Base-by-base conservation (phyloP, 2,888 invertebrate genomes). In the Busseola fusca region DNA sequence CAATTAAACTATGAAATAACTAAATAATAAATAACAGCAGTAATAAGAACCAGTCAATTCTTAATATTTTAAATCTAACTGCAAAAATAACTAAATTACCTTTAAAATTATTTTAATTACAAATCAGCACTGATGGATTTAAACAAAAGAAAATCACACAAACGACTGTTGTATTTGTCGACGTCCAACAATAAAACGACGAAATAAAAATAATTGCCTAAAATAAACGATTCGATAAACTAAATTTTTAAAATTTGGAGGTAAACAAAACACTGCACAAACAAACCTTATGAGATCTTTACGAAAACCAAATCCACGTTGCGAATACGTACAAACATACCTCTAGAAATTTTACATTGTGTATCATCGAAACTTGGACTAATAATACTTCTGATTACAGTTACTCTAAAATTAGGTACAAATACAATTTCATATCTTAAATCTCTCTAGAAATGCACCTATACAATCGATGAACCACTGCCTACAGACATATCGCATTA, bases 261-360 rank as follows among this genome's bases (percentile, higher is more conserved):
- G 93, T 94, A 93, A 95, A 95, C 93, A 95, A 94, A 95, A 95
- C 95, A 95, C 95, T 95, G 94, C 95, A 95, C 95, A 95, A 95
- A 95, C 95, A 94, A 95, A 93, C 93, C 93, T 86, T 95, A 95
- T 95, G 95, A 95, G 95, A 95, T 95, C 95, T 95, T 95, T 92
- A 94, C 94, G 95, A 95, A 95, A 95, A 95, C 95, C 95, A 95
- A 95, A 94, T 93, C 91, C 92, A 92, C 93, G 88, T 89, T 89
- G 89, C 91, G 87, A 92, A 90, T 92, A 94, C 93, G 87, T 92
- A 94, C 93, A 93, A 90, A 86, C 91, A 92, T 93, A 94, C 92
- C 90, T 88, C 91, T 93, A 85, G 70, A 69, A 91, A 90, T 89
- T 91, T 91, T 90, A 91, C 86, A 89, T 77, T 88, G 86, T 86